These are phyloP conservation scores for Spinus olivaceus DNA, from an alignment of 2,797 vertebrate species.

Conservation along the genomic window DNA sequence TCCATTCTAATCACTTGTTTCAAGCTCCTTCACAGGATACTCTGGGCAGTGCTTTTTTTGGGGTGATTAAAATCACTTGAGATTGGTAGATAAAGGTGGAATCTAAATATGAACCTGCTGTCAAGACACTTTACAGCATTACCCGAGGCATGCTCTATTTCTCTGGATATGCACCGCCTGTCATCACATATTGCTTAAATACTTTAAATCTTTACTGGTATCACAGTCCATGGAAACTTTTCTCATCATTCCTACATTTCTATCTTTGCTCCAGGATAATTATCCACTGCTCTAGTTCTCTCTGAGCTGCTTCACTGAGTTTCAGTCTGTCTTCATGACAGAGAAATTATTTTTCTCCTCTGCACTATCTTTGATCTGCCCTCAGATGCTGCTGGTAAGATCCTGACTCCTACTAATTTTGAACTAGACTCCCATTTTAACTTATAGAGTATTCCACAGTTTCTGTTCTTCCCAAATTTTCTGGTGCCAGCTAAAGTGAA, in stretches of 20 bases:
- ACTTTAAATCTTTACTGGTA: constrained; percentile 33
- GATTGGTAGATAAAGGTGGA: not conserved
- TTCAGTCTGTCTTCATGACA: constrained; percentile 18
- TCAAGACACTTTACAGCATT: constrained; percentile 23
- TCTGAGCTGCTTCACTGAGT: constrained; percentile 32
- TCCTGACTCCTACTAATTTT: not conserved
- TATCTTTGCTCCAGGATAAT: constrained; percentile 51
- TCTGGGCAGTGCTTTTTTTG: not conserved
- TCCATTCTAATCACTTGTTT: not conserved
- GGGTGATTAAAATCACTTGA: constrained; percentile 1
- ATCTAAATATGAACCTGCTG: constrained; percentile 19
- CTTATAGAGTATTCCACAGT: not conserved
- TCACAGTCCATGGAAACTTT: constrained; percentile 29
- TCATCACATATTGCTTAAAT: constrained; percentile 36
- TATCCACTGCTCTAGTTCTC: constrained; percentile 22
- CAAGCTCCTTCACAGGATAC: not conserved
- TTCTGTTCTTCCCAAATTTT: not conserved
- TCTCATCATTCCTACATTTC: not conserved
- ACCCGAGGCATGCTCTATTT: not conserved
- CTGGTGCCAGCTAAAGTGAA: not conserved
- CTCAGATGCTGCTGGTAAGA: not conserved
- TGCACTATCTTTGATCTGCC: not conserved
- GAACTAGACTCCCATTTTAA: not conserved
- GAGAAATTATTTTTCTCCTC: constrained; percentile 38
- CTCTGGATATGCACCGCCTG: not conserved